phyloP scores from a whole-genome alignment of 2,797 vertebrate species.

The Acanthurus tractus region DNA sequence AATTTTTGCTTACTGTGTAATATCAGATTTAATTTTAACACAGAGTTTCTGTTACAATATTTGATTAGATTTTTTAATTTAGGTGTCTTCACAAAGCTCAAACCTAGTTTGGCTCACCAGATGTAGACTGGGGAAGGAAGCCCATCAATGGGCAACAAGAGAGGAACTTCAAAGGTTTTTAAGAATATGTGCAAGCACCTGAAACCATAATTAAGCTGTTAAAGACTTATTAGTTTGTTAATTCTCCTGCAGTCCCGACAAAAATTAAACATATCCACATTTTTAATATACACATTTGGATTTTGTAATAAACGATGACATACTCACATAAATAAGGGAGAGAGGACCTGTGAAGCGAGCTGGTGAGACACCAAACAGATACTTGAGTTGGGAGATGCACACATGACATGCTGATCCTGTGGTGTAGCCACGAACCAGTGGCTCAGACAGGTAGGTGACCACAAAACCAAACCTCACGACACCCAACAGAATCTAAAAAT shows the following conservation, averaged over 20 bases:
- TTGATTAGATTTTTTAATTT: not conserved
- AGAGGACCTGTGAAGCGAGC: constrained; percentile 83
- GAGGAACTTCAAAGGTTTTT: too few species aligned
- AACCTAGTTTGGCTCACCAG: not conserved
- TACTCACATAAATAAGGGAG: constrained; percentile 82
- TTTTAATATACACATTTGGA: not conserved
- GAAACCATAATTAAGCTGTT: too few species aligned
- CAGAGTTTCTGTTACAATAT: not conserved
- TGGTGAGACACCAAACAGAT: constrained; percentile 87
- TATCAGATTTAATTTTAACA: too few species aligned
- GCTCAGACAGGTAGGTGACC: constrained; percentile 95
- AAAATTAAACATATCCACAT: too few species aligned
- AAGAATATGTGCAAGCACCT: too few species aligned
- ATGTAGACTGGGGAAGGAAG: too few species aligned
- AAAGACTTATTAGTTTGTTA: too few species aligned
- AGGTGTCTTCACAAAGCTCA: not conserved
- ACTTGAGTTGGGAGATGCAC: constrained; percentile 93
- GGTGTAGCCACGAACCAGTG: constrained; percentile 91
- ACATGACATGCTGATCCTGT: constrained; percentile 92
- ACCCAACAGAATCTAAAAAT: constrained; percentile 87
- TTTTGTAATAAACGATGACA: not conserved
- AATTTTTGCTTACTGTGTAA: too few species aligned
- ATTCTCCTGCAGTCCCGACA: too few species aligned
- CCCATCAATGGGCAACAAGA: too few species aligned
- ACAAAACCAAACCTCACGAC: constrained; percentile 92